Evolutionary conservation across 1,140 invertebrate genomes (phyloP).

Genomic region (Physella acuta): DNA sequence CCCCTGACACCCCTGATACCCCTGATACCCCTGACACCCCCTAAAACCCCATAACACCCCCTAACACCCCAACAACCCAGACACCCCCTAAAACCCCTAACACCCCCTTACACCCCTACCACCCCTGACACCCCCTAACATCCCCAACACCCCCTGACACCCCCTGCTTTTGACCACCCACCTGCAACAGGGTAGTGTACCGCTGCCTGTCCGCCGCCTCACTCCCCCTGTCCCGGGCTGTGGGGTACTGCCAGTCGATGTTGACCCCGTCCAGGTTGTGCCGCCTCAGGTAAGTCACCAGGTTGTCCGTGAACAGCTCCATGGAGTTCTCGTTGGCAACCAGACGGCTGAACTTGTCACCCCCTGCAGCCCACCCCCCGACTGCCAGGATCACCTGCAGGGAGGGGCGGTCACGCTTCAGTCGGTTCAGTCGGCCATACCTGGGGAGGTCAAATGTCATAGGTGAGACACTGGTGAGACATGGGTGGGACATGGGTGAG

Average conservation of each 20-base stretch:
- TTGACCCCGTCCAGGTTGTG: slow-evolving; percentile 94
- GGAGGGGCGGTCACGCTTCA: slow-evolving; percentile 30
- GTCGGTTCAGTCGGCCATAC: slow-evolving; percentile 24
- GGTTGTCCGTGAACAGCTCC: slow-evolving; percentile 46
- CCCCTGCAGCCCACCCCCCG: slow-evolving; percentile 95
- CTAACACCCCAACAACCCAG: too few species aligned
- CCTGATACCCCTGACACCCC: too few species aligned
- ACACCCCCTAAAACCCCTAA: too few species aligned
- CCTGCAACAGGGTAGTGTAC: slow-evolving; percentile 36
- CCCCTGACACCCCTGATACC: too few species aligned
- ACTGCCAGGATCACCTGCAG: slow-evolving; percentile 86
- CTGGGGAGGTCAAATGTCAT: too few species aligned
- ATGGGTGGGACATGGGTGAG: too few species aligned
- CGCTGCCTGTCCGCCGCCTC: slow-evolving; percentile 29
- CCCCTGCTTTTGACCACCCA: too few species aligned
- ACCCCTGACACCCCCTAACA: too few species aligned
- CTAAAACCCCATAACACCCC: too few species aligned
- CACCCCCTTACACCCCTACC: too few species aligned
- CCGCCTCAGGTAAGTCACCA: slow-evolving; percentile 82
- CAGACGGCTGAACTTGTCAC: slow-evolving; percentile 65
- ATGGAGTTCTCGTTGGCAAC: slow-evolving; percentile 34
- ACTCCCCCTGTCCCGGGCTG: slow-evolving; percentile 27
- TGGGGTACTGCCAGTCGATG: slow-evolving; percentile 93
- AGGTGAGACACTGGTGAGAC: too few species aligned
- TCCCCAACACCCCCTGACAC: too few species aligned